A percentile compares a stretch with the other conserved stretches of the same genome.
Conservation (phyloP, 2,797 vertebrate genomes). For the Sebastes alutus region DNA sequence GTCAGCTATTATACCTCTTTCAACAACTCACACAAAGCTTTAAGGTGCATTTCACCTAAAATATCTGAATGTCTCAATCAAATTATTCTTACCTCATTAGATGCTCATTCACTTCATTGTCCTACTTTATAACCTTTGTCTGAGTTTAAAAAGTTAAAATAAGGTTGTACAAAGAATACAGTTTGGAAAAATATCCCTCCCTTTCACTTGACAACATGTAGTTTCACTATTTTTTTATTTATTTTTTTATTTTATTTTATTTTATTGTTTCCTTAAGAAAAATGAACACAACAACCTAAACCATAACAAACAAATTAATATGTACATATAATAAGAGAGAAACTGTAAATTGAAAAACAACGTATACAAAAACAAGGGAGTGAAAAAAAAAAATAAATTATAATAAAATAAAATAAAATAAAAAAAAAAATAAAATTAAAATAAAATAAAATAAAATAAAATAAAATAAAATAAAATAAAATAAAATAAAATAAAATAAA, state of each 20-base stretch:
- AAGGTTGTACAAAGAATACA: background rate
- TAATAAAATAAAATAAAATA: too few relatives aligned
- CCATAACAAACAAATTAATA: too few relatives aligned
- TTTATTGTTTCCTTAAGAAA: too few relatives aligned
- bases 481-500: too few relatives aligned
- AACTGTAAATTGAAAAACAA: too few relatives aligned
- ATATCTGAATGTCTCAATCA: background rate
- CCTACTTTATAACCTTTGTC: background rate
- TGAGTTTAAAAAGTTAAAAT: background rate
- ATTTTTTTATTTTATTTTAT: too few relatives aligned
- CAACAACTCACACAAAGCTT: background rate
- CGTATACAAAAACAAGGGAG: too few relatives aligned
- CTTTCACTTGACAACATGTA: background rate
- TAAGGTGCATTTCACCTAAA: background rate
- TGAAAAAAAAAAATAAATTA: background rate
- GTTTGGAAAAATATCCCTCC: background rate
- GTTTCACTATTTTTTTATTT: background rate
- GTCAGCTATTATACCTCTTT: slow-evolving; percentile 1
- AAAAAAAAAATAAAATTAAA: too few relatives aligned
- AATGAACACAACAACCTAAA: too few relatives aligned
- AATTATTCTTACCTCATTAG: slow-evolving; percentile 18
- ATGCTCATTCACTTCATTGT: slow-evolving; percentile 4
- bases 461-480: background rate
- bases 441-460: background rate
- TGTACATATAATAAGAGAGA: too few relatives aligned